phyloP scores from a whole-genome alignment of 2,797 vertebrate species.

The Graptemys geographica region DNA sequence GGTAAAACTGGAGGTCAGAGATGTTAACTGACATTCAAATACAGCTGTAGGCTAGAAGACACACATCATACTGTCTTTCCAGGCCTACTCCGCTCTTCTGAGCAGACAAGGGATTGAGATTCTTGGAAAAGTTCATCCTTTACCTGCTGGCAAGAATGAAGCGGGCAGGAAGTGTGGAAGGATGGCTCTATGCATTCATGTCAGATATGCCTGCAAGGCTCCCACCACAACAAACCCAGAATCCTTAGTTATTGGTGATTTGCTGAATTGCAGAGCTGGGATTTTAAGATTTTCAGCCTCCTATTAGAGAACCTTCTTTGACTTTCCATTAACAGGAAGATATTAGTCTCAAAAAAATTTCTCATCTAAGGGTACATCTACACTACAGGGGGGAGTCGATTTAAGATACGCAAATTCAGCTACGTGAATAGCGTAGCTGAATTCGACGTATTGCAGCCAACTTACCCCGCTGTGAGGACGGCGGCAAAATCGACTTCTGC shows the following conservation, averaged over 20 bases:
- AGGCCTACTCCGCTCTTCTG: background rate
- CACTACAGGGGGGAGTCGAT: too few relatives aligned
- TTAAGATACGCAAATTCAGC: too few relatives aligned
- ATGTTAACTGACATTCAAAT: background rate
- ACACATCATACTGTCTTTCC: background rate
- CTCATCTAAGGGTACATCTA: too few relatives aligned
- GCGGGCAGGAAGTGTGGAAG: background rate
- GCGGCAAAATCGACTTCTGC: too few relatives aligned
- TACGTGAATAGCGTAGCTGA: too few relatives aligned
- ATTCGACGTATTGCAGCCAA: too few relatives aligned
- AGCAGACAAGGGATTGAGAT: background rate
- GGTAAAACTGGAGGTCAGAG: background rate
- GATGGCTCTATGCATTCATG: background rate
- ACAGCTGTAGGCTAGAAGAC: background rate
- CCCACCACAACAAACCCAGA: background rate
- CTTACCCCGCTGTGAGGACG: too few relatives aligned
- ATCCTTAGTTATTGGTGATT: background rate
- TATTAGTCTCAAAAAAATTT: background rate
- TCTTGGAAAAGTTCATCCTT: background rate
- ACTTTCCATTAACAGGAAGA: conserved; percentile 23
- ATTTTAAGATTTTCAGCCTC: background rate
- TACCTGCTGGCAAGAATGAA: background rate
- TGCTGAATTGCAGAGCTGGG: background rate
- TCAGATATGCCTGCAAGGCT: rapidly evolving
- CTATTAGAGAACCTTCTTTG: background rate